Base-by-base conservation (phyloP, 2,113 vertebrate genomes). In the Todiramphus saurophagus region DNA sequence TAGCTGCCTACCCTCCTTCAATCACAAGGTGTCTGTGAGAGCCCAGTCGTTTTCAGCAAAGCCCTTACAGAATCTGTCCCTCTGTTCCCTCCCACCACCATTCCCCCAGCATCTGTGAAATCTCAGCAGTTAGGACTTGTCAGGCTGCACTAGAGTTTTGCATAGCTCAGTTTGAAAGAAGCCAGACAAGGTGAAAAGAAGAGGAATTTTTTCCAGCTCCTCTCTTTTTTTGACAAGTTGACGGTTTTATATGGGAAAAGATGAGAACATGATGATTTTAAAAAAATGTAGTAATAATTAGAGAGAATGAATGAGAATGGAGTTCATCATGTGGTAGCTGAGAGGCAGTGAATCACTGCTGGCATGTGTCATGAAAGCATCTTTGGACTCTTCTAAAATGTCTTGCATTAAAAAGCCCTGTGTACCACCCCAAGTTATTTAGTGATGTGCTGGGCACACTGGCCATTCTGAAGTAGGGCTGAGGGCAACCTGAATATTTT, bases 211-310 rank as follows among this genome's bases (percentile, higher is more conserved):
- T 94, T 79, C 80, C 88, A 96, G 63, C 74, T 85, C 37, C 75
- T 95, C 50, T 81, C 33, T 46, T 85, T 96, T 96, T 95, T 79
- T 92, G 88, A 94, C 90, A 94, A 70, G 66, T 63, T 95, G 93
- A 94, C 4, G 14, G 35, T 48, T 97, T 96, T 93, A 82, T 93
- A 92, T 6, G 50, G 66, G 39, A 77, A 67, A 82, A 89, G 60
- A 85, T 44, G 66, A 92, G 63, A 94, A 93, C 37, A 60, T 1
- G 2, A 66, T 25, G 10, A 10, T 46, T 46, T 7, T n/a, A n/a
- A 50, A 53, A 48, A 59, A 77, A 62, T 27, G 16, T 76, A 73
- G 23, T 16, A 92, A 91, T 85, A 94, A 91, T 91, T 90, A 63
- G 39, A 86, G 19, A 56, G 44, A 89, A 86, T 53, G 18, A 83